A percentile compares a stretch with the other conserved stretches of the same genome.
phyloP scores from a whole-genome alignment of 64 coral and sea anemone species.

The Astreopora myriophthalma region DNA sequence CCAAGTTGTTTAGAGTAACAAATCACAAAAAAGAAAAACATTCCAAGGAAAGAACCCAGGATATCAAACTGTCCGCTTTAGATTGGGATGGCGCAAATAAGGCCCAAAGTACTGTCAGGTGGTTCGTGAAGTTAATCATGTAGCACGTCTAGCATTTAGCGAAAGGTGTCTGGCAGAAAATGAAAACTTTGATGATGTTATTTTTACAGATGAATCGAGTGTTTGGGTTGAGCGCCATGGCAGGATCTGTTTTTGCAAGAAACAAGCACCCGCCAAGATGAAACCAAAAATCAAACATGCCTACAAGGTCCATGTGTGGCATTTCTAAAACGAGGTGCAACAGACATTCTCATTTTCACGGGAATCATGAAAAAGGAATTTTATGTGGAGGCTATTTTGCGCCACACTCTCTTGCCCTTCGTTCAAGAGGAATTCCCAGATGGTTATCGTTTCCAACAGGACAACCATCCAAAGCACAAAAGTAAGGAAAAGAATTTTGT shows the following conservation, averaged over 20 bases:
- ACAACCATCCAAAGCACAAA: conserved; percentile 26
- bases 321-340: conserved; percentile 18
- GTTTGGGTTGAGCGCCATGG: background rate
- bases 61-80: background rate
- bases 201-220: conserved; percentile 21
- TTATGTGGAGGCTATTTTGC: conserved; percentile 31
- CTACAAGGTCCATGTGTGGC: conserved; percentile 19
- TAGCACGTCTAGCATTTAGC: background rate
- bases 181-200: conserved; percentile 2
- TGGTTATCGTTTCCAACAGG: conserved; percentile 48
- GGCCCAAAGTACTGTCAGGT: conserved; percentile 39
- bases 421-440: background rate
- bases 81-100: conserved; percentile 12
- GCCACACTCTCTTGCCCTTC: background rate
- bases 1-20: no score
- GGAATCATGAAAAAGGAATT: conserved; percentile 52
- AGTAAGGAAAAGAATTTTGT: conserved; percentile 4
- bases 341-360: background rate
- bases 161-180: background rate
- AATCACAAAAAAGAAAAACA: no score
- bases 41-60: no score
- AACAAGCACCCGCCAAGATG: background rate
- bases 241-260: background rate
- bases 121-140: background rate
- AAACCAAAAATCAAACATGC: conserved; percentile 34